phyloP scores from a whole-genome alignment of 2,797 vertebrate genomes.

The Amblyopsis hoosieri region DNA sequence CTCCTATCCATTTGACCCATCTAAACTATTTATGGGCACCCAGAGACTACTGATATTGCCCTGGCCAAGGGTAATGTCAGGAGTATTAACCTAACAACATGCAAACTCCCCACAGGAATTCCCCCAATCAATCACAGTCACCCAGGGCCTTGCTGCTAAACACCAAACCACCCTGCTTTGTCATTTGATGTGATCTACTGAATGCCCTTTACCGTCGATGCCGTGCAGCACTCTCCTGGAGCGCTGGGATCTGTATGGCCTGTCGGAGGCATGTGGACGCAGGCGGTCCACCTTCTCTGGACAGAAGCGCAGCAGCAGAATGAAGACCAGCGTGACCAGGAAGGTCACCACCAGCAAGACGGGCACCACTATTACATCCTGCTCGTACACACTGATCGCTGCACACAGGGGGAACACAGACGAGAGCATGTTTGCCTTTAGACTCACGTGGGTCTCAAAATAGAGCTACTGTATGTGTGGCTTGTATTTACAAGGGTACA shows the following conservation, averaged over 20 bases:
- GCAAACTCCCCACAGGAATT: too few species aligned
- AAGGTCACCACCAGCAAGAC: conserved; percentile 82
- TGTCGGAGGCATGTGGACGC: conserved; percentile 25
- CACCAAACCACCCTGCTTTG: too few species aligned
- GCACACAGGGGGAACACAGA: conserved; percentile 15
- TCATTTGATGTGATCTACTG: too few species aligned
- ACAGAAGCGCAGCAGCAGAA: conserved; percentile 81
- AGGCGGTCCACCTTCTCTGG: conserved; percentile 74
- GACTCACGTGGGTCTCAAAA: background rate
- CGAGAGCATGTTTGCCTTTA: background rate
- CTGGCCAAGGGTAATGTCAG: too few species aligned
- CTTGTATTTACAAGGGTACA: background rate
- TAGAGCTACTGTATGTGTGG: background rate
- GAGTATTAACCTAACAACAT: too few species aligned
- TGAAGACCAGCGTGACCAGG: conserved; percentile 81
- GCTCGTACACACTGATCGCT: conserved; percentile 80
- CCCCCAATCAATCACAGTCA: too few species aligned
- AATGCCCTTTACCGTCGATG: conserved; percentile 72
- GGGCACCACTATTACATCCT: conserved; percentile 90
- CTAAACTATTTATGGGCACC: too few species aligned
- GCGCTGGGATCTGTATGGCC: background rate
- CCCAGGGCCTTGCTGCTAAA: too few species aligned
- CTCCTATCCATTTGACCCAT: too few species aligned
- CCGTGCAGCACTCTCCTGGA: conserved; percentile 71
- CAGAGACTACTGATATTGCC: too few species aligned